Evolutionary conservation across 2,888 invertebrate species (phyloP).

Genomic region (Polyploca ridens): DNA sequence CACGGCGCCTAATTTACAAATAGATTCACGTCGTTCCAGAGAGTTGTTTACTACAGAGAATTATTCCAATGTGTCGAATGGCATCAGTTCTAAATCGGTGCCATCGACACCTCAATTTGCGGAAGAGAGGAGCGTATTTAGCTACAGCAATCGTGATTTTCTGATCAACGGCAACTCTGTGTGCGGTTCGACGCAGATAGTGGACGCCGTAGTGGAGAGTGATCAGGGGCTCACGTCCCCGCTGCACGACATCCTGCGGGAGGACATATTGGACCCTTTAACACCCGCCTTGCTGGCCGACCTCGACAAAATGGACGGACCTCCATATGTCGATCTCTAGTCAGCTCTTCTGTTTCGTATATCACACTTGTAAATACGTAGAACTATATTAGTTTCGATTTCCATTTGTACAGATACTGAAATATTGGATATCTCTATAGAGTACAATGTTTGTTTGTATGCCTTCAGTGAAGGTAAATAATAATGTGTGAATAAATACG

Average conservation of each 20-base stretch:
- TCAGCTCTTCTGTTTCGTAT: conserved; percentile 49
- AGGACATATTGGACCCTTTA: conserved; percentile 70
- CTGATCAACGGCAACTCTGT: conserved; percentile 86
- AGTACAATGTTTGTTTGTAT: conserved; percentile 74
- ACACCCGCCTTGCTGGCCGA: conserved; percentile 76
- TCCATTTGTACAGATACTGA: conserved; percentile 66
- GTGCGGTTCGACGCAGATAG: conserved; percentile 57
- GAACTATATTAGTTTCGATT: conserved; percentile 57
- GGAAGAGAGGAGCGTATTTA: conserved; percentile 81
- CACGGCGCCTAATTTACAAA: conserved; percentile 64
- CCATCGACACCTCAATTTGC: conserved; percentile 87
- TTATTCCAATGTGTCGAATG: conserved; percentile 67
- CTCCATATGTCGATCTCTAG: conserved; percentile 80
- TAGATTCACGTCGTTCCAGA: conserved; percentile 69
- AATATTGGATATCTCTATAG: conserved; percentile 66
- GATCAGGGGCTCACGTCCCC: conserved; percentile 65
- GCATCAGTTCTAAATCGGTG: conserved; percentile 89
- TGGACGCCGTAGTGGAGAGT: conserved; percentile 59
- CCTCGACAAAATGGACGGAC: conserved; percentile 75
- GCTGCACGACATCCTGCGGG: conserved; percentile 73
- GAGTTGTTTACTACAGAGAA: conserved; percentile 64
- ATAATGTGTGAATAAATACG: conserved; percentile 21
- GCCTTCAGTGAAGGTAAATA: conserved; percentile 80
- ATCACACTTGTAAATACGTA: conserved; percentile 58
- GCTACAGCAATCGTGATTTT: conserved; percentile 85